Evolutionary conservation across 2,113 vertebrate species (phyloP), one percentile per base, ranked within the genome.

Genomic region (Maccullochella peelii): DNA sequence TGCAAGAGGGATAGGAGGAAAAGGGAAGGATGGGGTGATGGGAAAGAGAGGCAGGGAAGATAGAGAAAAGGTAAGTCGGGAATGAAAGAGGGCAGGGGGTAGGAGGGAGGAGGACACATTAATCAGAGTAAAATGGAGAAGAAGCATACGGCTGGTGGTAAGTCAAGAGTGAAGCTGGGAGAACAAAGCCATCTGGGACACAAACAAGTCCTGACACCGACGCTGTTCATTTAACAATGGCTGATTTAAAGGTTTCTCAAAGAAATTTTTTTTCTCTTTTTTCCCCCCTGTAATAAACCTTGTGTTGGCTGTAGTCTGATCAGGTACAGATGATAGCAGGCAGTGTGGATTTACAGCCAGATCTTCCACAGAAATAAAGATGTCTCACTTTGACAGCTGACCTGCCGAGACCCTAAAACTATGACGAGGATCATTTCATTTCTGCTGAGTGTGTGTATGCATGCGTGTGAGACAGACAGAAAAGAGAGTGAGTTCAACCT

Each of bases 351-450:
- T 94, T 95, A 95, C 83, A 72, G 83, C 69, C 84, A 65, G 83
- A 73, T 85, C 85, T 58, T 86, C 82, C 57, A 83, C 65, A 68
- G 80, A 81, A 94, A 94, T 95, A 94, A 96, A 95, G 92, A 94
- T 94, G 91, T 95, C 95, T 94, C 83, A 82, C 54, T 90, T 44
- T 92, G 93, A 95, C 91, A 93, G 91, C 84, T 95, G 93, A 95
- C 91, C 95, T 91, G 90, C 88, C 42, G 80, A 82, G 88, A 84
- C 89, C 86, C 86, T 87, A 85, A 92, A 93, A 93, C 91, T 89
- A 80, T 90, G 75, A 77, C 84, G 75, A 16, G 75, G 87, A 77
- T 79, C 78, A 78, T 90, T 91, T 91, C 61, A 91, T 87, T 21
- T 86, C 84, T 89, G 70, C 50, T 77, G 69, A 44, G 82, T 85